Percentiles rank a stretch among this genome's conserved stretches.
Evolutionary conservation across 2,797 vertebrate genomes (phyloP).

Genomic region (Rhinatrema bivittatum): DNA sequence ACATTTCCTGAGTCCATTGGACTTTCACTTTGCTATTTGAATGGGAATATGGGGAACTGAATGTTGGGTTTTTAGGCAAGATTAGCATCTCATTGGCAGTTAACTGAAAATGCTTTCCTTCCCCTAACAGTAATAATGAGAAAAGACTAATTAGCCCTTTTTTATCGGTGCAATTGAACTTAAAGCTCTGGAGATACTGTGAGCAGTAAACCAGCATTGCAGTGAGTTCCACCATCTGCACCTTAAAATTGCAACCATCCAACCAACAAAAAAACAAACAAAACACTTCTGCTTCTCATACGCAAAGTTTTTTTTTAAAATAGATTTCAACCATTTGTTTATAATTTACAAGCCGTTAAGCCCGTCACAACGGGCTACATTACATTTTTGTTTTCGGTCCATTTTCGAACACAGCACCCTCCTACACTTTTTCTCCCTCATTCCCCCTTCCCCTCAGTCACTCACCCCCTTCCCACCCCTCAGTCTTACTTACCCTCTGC

Average conservation of each 20-base stretch:
- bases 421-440: no score
- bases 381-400: no score
- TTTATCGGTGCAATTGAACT: conserved; percentile 50
- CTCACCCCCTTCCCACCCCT: no score
- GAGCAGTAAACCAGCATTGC: conserved; percentile 30
- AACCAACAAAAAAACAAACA: conserved; percentile 17
- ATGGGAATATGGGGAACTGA: conserved; percentile 18
- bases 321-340: no score
- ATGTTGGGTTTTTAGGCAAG: conserved; percentile 35
- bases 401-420: no score
- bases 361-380: no score
- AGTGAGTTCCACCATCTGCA: conserved; percentile 37
- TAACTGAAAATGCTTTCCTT: conserved; percentile 37
- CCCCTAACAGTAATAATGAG: conserved; percentile 40
- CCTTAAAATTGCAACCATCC: conserved; percentile 25
- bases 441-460: no score
- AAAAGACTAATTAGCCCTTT: conserved; percentile 46
- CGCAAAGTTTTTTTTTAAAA: no score
- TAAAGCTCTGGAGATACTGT: conserved; percentile 37
- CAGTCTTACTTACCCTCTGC: no score
- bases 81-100: conserved; percentile 33
- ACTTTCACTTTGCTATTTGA: conserved; percentile 32
- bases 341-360: no score
- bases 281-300: neutral
- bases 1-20: conserved; percentile 51